Base-by-base conservation (phyloP, 2,888 invertebrate genomes). In the Drosophila pseudotakahashii region DNA sequence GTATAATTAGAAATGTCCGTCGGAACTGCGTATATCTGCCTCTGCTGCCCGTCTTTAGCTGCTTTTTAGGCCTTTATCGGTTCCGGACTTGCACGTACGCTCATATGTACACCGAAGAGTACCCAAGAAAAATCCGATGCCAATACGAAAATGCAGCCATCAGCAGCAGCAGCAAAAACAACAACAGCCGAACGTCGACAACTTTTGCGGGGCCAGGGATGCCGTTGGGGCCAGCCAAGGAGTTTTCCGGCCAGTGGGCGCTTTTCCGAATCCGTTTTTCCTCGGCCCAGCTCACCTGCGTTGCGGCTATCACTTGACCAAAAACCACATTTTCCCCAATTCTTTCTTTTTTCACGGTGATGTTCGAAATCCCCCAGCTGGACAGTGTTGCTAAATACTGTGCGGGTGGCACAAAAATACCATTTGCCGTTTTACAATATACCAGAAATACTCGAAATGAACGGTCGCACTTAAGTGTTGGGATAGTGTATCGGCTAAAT, bases 1-100 rank as follows among this genome's bases (percentile, higher is more conserved):
- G 82, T 83, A 87, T 87, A 83, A 87, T 86, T 83, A 75, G 72
- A 85, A 80, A 63, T 75, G 32, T 76, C 77, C 70, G 59, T 67
- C 71, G 74, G 32, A 54, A 19, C 58, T 41, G 39, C 41, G 69
- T 71, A 60, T 47, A 52, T 75, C 76, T 74, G 34, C 34, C 58
- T 68, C 55, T 63, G 71, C 16, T 48, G 47, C 32, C 7, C 7
- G 16, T 45, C 45, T 11, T 19, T 34, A 6, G 11, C 13, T 19
- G 34, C 13, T 11, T 72, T 82, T 72, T 2, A 10, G 60, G 19
- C 54, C 32, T 57, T 50, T 57, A 32, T 53, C 41, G 58, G 54
- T 54, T 41, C 73, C 69, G 64, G 79, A 79, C 73, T 79, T 66
- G 71, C 80, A 85, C 78, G 69, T 75, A 42, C 64, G 76, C 75